A percentile compares a stretch with the other conserved stretches of the same genome.
Evolutionary conservation across 2,888 invertebrate species (phyloP).

Genomic region (Lissonota sp.): DNA sequence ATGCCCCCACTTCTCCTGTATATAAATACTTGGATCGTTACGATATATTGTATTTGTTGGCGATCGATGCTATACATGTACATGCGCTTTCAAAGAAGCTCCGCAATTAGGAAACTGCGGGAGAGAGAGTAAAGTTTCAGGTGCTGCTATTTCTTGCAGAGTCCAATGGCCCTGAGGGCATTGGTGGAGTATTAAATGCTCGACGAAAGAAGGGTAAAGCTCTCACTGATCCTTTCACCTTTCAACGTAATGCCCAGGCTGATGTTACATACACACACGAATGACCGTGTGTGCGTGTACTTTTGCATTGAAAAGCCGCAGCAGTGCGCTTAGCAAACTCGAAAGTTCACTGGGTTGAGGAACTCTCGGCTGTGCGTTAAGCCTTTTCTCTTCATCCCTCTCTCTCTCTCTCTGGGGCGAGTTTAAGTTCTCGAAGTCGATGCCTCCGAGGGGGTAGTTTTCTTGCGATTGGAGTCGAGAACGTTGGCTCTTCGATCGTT

Average conservation of each 20-base stretch:
- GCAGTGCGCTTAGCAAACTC: constrained; percentile 66
- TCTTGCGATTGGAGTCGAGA: constrained; percentile 29
- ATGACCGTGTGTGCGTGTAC: constrained; percentile 5
- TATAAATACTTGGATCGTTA: neutral
- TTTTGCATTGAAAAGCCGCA: constrained; percentile 71
- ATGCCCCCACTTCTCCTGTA: neutral
- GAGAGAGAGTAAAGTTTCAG: constrained; percentile 47
- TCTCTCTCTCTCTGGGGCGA: constrained; percentile 1
- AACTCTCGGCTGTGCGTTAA: constrained; percentile 17
- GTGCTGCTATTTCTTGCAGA: constrained; percentile 29
- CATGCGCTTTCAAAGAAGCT: neutral
- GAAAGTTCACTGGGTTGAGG: constrained; percentile 74
- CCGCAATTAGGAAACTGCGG: constrained; percentile 38
- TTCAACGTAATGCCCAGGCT: constrained; percentile 45
- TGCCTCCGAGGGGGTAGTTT: constrained; percentile 1
- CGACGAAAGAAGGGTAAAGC: constrained; percentile 44
- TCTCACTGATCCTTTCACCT: constrained; percentile 48
- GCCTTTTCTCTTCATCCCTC: neutral
- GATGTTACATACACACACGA: constrained; percentile 4
- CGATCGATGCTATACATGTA: constrained; percentile 17
- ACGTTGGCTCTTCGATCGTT: constrained; percentile 48
- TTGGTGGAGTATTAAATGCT: constrained; percentile 48
- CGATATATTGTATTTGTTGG: constrained; percentile 16
- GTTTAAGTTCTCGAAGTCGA: constrained; percentile 46
- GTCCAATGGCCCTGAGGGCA: constrained; percentile 43